phyloP scores from a whole-genome alignment of 2,888 invertebrate genomes.

The Carterocephalus palaemon region DNA sequence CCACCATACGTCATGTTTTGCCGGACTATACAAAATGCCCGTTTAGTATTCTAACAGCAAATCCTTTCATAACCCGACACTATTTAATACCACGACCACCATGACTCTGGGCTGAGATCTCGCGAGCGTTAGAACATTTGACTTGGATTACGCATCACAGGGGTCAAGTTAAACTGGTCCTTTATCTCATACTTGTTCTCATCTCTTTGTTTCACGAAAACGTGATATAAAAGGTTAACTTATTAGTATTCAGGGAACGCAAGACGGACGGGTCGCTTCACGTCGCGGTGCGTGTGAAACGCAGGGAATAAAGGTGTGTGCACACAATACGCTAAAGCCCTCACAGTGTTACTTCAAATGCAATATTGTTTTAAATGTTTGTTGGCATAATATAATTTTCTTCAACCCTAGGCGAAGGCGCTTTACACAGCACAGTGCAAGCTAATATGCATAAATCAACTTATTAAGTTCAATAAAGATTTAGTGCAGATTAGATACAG shows the following conservation, averaged over 20 bases:
- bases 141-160: constrained; percentile 33
- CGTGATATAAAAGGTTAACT: constrained; percentile 77
- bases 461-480: too few species aligned
- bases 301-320: constrained; percentile 36
- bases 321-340: constrained; percentile 19
- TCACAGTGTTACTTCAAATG: too few species aligned
- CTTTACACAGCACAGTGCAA: too few species aligned
- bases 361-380: too few species aligned
- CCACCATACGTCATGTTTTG: constrained; percentile 33
- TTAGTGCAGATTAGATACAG: too few species aligned
- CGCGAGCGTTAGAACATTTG: constrained; percentile 31
- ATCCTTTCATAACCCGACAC: constrained; percentile 72
- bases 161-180: constrained; percentile 50
- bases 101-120: constrained; percentile 41
- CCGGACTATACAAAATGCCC: constrained; percentile 54
- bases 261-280: constrained; percentile 49
- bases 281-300: constrained; percentile 50
- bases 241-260: constrained; percentile 71
- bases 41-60: constrained; percentile 73
- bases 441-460: too few species aligned
- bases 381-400: too few species aligned
- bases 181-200: constrained; percentile 64
- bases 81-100: constrained; percentile 73
- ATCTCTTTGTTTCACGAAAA: constrained; percentile 76
- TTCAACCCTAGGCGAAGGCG: too few species aligned